Percentiles rank a stretch among this genome's conserved stretches.
These are phyloP conservation scores for Scolopax mira DNA, from an alignment of 2,113 vertebrate species.

Conservation along the genomic window DNA sequence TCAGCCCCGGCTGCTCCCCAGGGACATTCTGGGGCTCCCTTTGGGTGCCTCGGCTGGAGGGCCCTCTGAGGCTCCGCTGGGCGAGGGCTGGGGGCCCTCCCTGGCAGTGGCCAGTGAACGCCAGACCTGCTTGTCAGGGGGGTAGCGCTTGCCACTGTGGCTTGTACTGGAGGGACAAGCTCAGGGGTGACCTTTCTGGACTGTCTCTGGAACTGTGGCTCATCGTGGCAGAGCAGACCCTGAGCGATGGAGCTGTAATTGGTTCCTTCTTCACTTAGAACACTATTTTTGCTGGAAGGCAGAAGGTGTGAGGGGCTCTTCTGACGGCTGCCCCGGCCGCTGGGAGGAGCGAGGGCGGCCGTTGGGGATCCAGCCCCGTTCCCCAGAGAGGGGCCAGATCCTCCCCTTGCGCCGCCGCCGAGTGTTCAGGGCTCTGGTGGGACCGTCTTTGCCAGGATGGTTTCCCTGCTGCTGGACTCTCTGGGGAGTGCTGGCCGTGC, in stretches of 20 bases:
- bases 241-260: background rate
- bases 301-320: background rate
- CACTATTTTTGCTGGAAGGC: background rate
- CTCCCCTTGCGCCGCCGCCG: background rate
- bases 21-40: background rate
- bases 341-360: background rate
- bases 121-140: background rate
- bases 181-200: fast-evolving
- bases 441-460: background rate
- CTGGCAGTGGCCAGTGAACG: background rate
- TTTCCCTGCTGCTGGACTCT: fast-evolving
- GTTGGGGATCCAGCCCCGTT: fast-evolving
- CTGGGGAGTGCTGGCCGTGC: fast-evolving
- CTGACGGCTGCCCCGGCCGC: fast-evolving
- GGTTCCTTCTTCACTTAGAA: background rate
- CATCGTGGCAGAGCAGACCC: fast-evolving
- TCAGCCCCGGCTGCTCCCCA: background rate
- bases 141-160: fast-evolving
- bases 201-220: too few species aligned
- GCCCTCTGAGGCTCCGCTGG: background rate
- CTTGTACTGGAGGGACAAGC: background rate
- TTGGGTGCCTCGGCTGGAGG: background rate
- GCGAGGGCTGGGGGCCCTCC: background rate
- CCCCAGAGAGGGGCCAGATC: background rate
- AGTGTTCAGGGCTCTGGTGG: background rate